A percentile compares a stretch with the other conserved stretches of the same genome.
phyloP scores from a whole-genome alignment of 2,797 vertebrate species.

The Myotis findleyi region DNA sequence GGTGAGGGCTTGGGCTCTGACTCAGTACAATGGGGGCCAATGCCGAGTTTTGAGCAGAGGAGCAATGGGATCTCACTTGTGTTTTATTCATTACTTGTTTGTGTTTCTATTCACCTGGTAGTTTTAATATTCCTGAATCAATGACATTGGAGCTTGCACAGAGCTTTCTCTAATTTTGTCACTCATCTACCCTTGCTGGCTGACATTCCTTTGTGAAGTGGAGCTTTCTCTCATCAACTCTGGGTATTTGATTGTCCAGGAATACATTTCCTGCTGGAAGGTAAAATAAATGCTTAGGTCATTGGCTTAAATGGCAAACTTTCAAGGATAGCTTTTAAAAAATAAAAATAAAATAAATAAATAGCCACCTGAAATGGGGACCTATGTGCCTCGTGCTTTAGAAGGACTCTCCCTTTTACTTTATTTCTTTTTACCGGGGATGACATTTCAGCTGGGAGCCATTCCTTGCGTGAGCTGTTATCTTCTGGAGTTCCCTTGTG shows the following conservation, averaged over 20 bases:
- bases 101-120: neutral
- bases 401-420: neutral
- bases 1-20: neutral
- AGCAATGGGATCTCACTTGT: neutral
- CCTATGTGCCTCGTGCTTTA: neutral
- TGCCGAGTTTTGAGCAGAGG: neutral
- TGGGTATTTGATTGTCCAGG: neutral
- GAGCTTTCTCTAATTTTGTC: neutral
- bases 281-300: neutral
- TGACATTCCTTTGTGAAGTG: neutral
- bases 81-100: neutral
- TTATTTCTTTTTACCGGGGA: neutral
- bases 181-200: neutral
- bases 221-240: neutral
- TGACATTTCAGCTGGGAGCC: neutral
- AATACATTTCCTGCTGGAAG: slow-evolving; percentile 1
- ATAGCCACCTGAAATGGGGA: neutral
- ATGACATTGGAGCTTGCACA: neutral
- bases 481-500: neutral
- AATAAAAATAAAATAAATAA: neutral
- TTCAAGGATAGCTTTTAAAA: neutral
- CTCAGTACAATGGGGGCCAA: neutral
- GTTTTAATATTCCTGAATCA: neutral
- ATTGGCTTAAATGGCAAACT: neutral
- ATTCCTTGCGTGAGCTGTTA: neutral